Percentiles rank a stretch among this genome's conserved stretches.
Evolutionary conservation across 2,113 vertebrate genomes (phyloP).

Genomic region (Baryphthengus martii): DNA sequence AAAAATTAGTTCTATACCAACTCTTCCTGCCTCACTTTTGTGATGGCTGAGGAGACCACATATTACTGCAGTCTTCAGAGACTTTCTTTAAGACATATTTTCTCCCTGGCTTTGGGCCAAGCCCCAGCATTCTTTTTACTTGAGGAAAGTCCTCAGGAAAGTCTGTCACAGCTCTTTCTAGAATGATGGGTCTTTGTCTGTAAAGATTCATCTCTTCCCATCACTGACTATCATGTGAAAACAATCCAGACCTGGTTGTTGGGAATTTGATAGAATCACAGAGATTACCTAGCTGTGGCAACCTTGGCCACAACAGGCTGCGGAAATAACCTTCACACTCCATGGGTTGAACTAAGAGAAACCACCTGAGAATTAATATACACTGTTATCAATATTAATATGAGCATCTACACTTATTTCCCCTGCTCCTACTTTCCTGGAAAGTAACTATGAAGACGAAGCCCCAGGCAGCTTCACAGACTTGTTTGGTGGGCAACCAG

Average conservation of each 20-base stretch:
- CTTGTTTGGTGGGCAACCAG: neutral
- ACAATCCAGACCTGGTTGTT: neutral
- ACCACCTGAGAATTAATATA: neutral
- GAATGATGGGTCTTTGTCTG: neutral
- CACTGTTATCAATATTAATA: fast-evolving
- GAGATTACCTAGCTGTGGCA: neutral
- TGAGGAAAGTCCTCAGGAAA: slow-evolving; percentile 33
- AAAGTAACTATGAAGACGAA: neutral
- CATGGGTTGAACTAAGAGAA: neutral
- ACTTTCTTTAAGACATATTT: slow-evolving; percentile 10
- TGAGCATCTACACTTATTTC: neutral
- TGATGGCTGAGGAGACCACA: neutral
- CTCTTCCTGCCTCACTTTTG: neutral
- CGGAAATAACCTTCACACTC: slow-evolving; percentile 13
- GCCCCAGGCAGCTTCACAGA: neutral
- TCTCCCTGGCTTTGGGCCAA: slow-evolving; percentile 16
- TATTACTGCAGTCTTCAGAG: neutral
- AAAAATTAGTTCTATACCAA: neutral
- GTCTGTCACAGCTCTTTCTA: neutral
- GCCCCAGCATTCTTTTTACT: slow-evolving; percentile 1
- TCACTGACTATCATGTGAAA: neutral
- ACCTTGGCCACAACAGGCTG: neutral
- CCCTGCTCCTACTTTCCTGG: neutral
- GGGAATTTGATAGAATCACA: neutral
- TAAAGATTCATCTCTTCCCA: slow-evolving; percentile 4